Base-by-base conservation (phyloP, 2,113 vertebrate genomes). In the Lipotes vexillifer region DNA sequence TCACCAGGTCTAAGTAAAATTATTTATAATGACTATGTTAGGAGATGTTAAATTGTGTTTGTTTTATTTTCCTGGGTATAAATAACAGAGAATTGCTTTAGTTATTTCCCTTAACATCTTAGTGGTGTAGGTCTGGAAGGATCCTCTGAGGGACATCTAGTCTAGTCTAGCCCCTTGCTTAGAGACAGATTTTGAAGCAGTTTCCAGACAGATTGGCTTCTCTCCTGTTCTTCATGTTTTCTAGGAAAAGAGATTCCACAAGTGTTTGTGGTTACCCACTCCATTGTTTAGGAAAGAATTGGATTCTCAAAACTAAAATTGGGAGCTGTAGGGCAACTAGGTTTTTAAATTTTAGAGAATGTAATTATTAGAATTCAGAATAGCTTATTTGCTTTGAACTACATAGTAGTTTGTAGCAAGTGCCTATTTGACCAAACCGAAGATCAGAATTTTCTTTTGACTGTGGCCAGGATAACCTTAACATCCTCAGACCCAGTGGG, bases 221-320 rank as follows among this genome's bases (percentile, higher is more conserved):
- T 90, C 80, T 96, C 74, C 63, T 94, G 44, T 81, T 96, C 93
- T 83, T 95, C 59, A 20, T 97, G 96, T 95, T 97, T 98, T 98
- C 97, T 97, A 98, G 97, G 97, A 97, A 98, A 96, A 95, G 83
- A 94, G 84, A 98, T 97, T 97, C 93, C 96, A 85, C 88, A 88
- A 87, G 84, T 93, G 92, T 95, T 88, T 98, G 94, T 97, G 97
- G 97, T 97, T 96, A 95, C 96, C 94, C 84, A 95, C 83, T 69
- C 87, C 88, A 96, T 97, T 98, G 96, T 97, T 97, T 94, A 90
- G 85, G 65, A 88, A 92, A 96, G 90, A 97, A 97, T 55, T 85
- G 44, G 44, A 68, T 97, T 97, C 88, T 96, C 90, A 90, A 95
- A 96, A 88, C 69, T 95, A 61, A 98, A 97, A 90, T 81, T 96